phyloP scores from a whole-genome alignment of 2,888 invertebrate species.

The Micropterix aruncella region DNA sequence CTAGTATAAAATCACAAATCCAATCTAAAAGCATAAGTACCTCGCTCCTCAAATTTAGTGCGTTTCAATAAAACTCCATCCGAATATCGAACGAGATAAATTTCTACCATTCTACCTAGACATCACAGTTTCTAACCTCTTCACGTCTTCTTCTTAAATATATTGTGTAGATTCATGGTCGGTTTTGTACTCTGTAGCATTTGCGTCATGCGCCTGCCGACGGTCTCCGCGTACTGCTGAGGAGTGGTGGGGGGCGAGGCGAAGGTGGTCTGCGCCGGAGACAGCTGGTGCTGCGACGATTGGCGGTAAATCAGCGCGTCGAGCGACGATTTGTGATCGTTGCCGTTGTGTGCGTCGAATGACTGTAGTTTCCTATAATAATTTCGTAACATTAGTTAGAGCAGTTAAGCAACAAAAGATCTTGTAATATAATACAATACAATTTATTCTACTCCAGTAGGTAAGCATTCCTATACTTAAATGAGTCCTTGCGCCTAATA shows the following conservation, averaged over 20 bases:
- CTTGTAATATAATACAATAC: not conserved
- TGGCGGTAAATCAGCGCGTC: conserved; percentile 28
- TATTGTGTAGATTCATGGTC: conserved; percentile 32
- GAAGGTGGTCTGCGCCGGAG: not conserved
- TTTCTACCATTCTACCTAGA: too few species aligned
- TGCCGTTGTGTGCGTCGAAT: conserved; percentile 22
- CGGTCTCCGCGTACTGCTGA: conserved; percentile 19
- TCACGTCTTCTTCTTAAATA: conserved; percentile 37
- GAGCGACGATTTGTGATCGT: conserved; percentile 27
- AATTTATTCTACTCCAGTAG: too few species aligned
- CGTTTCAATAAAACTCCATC: too few species aligned
- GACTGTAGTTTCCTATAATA: conserved; percentile 31
- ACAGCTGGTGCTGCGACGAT: conserved; percentile 9
- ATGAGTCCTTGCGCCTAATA: too few species aligned
- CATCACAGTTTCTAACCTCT: too few species aligned
- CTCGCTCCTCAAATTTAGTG: too few species aligned
- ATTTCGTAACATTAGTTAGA: too few species aligned
- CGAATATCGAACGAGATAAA: too few species aligned
- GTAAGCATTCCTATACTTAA: too few species aligned
- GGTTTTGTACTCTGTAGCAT: conserved; percentile 35
- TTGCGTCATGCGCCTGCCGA: conserved; percentile 31
- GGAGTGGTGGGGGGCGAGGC: not conserved
- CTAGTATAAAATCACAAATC: too few species aligned
- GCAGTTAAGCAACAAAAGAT: not conserved
- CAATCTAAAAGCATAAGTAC: too few species aligned